Percentiles rank a stretch among this genome's conserved stretches.
Evolutionary conservation across 2,797 vertebrate genomes (phyloP).

Genomic region (Apogon talboti): DNA sequence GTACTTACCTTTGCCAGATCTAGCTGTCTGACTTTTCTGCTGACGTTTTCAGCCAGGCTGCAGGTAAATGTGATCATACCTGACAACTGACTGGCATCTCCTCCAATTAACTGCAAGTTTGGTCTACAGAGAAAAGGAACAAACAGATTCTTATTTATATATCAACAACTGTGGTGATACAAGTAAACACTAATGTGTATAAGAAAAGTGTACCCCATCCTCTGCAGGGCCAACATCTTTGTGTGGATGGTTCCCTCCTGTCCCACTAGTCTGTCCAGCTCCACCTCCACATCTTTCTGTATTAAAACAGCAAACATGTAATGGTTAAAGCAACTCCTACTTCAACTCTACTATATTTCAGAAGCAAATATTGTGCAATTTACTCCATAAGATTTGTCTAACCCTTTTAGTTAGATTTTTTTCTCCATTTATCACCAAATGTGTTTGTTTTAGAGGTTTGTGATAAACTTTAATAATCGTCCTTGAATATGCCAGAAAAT

Average conservation of each 20-base stretch:
- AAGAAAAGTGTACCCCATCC: conserved; percentile 85
- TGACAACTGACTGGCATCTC: conserved; percentile 93
- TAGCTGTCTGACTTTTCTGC: conserved; percentile 96
- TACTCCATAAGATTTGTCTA: no score
- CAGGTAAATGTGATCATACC: conserved; percentile 98
- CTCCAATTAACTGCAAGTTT: conserved; percentile 94
- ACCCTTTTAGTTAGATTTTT: no score
- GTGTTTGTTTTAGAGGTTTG: no score
- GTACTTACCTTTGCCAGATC: conserved; percentile 93
- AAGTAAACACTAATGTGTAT: neutral
- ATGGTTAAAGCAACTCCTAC: no score
- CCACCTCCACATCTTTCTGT: conserved; percentile 89
- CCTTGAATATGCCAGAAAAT: no score
- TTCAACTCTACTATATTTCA: no score
- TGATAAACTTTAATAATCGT: no score
- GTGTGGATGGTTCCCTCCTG: conserved; percentile 90
- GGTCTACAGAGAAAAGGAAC: conserved; percentile 81
- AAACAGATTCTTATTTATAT: neutral
- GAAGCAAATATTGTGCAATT: no score
- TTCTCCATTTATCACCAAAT: no score
- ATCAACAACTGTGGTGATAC: neutral
- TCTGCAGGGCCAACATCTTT: conserved; percentile 94
- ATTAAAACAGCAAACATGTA: conserved; percentile 5
- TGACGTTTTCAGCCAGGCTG: conserved; percentile 96
- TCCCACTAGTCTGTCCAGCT: conserved; percentile 89